A percentile compares a stretch with the other conserved stretches of the same genome.
phyloP scores from a whole-genome alignment of 1,140 invertebrate species.

The Harlomillsia oculata region DNA sequence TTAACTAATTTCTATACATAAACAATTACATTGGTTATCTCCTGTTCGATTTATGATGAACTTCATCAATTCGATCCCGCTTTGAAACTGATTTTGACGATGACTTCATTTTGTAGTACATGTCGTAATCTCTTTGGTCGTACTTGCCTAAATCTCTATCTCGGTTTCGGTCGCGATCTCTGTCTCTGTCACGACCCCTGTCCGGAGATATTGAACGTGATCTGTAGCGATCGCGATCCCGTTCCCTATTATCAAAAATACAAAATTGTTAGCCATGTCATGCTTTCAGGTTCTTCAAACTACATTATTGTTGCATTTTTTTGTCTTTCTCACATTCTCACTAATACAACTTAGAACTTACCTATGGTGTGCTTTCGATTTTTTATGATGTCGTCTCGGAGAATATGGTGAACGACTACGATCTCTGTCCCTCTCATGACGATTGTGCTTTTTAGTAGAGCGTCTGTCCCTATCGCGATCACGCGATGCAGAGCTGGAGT shows the following conservation, averaged over 20 bases:
- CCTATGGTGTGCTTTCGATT: conserved; percentile 23
- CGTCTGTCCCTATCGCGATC: conserved; percentile 16
- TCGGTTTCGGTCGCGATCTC: background rate
- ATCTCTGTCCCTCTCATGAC: no score
- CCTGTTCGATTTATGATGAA: no score
- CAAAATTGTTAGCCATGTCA: background rate
- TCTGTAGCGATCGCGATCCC: conserved; percentile 20
- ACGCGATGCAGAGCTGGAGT: conserved; percentile 27
- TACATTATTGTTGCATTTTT: no score
- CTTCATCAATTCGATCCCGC: background rate
- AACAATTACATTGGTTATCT: no score
- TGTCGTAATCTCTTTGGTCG: conserved; percentile 10
- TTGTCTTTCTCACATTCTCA: no score
- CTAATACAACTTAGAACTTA: no score
- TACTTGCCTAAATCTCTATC: conserved; percentile 5
- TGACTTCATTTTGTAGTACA: conserved; percentile 1
- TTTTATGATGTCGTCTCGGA: conserved; percentile 28
- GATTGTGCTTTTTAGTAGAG: conserved; percentile 17
- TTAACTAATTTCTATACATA: no score
- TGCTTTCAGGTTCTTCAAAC: no score
- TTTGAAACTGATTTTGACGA: background rate
- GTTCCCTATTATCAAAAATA: conserved; percentile 9
- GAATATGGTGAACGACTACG: conserved; percentile 33
- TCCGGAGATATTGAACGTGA: conserved; percentile 23
- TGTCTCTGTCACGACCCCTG: conserved; percentile 5